A percentile compares a stretch with the other conserved stretches of the same genome.
phyloP scores from a whole-genome alignment of 2,888 invertebrate genomes.

The Calameuta filiformis region DNA sequence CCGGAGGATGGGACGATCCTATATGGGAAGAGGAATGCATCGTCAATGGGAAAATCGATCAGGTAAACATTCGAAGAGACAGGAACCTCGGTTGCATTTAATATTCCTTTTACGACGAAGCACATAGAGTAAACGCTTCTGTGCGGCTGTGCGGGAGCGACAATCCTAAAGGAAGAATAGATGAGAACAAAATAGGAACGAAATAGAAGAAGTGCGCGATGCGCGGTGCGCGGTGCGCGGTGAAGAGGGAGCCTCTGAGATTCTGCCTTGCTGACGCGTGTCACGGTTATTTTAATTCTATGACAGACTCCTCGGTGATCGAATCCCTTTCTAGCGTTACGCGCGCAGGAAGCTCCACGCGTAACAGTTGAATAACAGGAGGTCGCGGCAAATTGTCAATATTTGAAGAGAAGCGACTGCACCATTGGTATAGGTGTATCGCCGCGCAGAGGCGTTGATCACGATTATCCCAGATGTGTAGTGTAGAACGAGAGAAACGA shows the following conservation, averaged over 20 bases:
- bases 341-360: no score
- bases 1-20: constrained; percentile 71
- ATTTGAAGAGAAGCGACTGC: not conserved
- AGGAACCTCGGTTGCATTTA: no score
- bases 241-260: not conserved
- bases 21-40: constrained; percentile 72
- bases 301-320: not conserved
- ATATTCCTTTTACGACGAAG: no score
- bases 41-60: constrained; percentile 14
- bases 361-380: not conserved
- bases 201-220: no score
- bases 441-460: not conserved
- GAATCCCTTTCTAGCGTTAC: not conserved
- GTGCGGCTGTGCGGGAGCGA: no score
- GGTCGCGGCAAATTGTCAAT: not conserved
- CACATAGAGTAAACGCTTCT: no score
- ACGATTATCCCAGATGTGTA: no score
- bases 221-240: no score
- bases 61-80: not conserved
- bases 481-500: not conserved
- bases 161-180: no score
- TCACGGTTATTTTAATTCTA: not conserved
- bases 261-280: not conserved
- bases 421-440: not conserved
- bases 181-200: no score